These are phyloP conservation scores for Syngnathus acus DNA, from an alignment of 2,797 vertebrate genomes.

Conservation along the genomic window DNA sequence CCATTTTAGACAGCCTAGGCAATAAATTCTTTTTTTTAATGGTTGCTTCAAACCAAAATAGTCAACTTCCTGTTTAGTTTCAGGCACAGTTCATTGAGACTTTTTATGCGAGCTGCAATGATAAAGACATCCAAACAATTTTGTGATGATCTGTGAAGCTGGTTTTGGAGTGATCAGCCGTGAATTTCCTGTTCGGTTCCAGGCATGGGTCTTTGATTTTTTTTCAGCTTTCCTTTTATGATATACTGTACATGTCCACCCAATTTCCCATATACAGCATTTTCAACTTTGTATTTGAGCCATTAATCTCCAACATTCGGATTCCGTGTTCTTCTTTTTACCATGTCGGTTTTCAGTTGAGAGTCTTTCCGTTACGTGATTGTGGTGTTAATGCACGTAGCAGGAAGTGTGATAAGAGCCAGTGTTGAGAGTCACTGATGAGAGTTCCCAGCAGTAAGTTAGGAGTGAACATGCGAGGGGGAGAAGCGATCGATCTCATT, in stretches of 20 bases:
- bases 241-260: not conserved
- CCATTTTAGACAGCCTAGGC: too few relatives aligned
- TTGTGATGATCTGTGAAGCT: too few relatives aligned
- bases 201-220: not conserved
- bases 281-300: not conserved
- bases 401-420: conserved; percentile 13
- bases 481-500: conserved; percentile 38
- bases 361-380: not conserved
- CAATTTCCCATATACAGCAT: not conserved
- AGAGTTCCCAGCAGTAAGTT: conserved; percentile 32
- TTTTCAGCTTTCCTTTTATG: not conserved
- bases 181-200: not conserved
- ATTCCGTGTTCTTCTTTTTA: not conserved
- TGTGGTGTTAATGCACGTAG: conserved; percentile 16
- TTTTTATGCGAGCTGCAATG: too few relatives aligned
- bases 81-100: too few relatives aligned
- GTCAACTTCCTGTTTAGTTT: not conserved
- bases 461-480: conserved; percentile 26
- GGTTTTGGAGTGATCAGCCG: too few relatives aligned
- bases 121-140: not conserved
- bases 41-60: not conserved
- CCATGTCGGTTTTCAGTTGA: not conserved
- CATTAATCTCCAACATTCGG: not conserved
- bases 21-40: not conserved
- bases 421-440: conserved; percentile 12